phyloP scores from a whole-genome alignment of 2,888 invertebrate species.

The Tenthredo mesomela region DNA sequence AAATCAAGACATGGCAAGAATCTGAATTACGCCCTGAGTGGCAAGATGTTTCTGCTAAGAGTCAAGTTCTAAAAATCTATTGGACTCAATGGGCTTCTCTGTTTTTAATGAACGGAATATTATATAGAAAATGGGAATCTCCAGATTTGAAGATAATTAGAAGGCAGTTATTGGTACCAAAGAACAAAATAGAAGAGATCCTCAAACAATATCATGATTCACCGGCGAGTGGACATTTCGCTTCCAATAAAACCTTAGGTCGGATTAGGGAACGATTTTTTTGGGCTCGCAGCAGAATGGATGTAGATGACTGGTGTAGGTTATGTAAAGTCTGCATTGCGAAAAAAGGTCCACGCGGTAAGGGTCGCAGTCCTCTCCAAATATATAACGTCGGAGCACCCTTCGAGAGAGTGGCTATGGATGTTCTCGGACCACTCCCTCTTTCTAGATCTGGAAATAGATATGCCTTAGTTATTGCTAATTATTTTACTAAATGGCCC shows the following conservation, averaged over 20 bases:
- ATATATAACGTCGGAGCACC: not conserved
- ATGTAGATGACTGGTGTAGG: not conserved
- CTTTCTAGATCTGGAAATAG: not conserved
- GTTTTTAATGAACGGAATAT: not conserved
- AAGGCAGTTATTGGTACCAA: not conserved
- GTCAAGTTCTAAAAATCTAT: not conserved
- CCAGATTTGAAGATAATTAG: not conserved
- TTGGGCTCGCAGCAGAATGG: not conserved
- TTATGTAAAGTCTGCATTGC: not conserved
- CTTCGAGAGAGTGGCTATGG: too few species aligned
- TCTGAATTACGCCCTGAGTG: not conserved
- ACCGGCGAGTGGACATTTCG: too few species aligned
- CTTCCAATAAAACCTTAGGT: too few species aligned
- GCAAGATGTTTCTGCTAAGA: not conserved
- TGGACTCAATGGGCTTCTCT: not conserved
- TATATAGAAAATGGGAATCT: not conserved
- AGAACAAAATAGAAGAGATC: not conserved
- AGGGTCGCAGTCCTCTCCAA: not conserved
- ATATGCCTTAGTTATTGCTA: too few species aligned
- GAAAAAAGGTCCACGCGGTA: not conserved
- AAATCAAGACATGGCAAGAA: not conserved
- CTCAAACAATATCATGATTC: too few species aligned
- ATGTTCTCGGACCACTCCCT: too few species aligned
- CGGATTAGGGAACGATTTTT: too few species aligned
- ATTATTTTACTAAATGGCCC: too few species aligned